Evolutionary conservation across 2,113 vertebrate genomes (phyloP).

Genomic region (Misgurnus mizolepis): DNA sequence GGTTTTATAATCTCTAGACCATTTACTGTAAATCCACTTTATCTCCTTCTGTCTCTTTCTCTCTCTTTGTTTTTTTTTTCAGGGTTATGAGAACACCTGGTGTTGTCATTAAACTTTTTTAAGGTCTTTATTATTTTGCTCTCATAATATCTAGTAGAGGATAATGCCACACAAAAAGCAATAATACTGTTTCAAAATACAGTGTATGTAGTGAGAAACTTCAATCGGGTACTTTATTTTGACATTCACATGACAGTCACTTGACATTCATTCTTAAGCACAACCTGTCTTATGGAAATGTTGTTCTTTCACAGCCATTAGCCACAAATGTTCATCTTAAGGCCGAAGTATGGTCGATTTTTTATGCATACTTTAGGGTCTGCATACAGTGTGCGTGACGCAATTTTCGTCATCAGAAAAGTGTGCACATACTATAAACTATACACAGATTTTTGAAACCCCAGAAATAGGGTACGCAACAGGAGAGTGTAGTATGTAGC

Average conservation of each 20-base stretch:
- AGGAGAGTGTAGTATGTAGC: too few relatives aligned
- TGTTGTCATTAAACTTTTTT: conserved; percentile 1
- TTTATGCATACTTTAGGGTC: too few relatives aligned
- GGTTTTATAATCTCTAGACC: not conserved
- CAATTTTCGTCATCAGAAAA: too few relatives aligned
- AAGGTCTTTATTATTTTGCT: conserved; percentile 3
- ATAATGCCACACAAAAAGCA: not conserved
- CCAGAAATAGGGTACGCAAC: too few relatives aligned
- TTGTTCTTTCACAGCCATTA: not conserved
- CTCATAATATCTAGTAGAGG: conserved; percentile 5
- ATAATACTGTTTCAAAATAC: too few relatives aligned
- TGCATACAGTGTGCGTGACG: too few relatives aligned
- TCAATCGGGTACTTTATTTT: not conserved
- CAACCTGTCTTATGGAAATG: not conserved
- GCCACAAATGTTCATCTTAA: too few relatives aligned
- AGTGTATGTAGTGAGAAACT: not conserved
- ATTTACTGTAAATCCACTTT: not conserved
- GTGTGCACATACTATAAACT: too few relatives aligned
- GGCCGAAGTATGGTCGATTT: too few relatives aligned
- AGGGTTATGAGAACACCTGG: conserved; percentile 10
- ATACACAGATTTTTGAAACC: too few relatives aligned
- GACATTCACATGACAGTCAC: not conserved
- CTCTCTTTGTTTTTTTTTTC: not conserved
- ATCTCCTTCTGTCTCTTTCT: not conserved
- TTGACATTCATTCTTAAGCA: not conserved